phyloP scores from a whole-genome alignment of 37 sponge, comb jelly and placozoan genomes.

The Theonella swinhoei region DNA sequence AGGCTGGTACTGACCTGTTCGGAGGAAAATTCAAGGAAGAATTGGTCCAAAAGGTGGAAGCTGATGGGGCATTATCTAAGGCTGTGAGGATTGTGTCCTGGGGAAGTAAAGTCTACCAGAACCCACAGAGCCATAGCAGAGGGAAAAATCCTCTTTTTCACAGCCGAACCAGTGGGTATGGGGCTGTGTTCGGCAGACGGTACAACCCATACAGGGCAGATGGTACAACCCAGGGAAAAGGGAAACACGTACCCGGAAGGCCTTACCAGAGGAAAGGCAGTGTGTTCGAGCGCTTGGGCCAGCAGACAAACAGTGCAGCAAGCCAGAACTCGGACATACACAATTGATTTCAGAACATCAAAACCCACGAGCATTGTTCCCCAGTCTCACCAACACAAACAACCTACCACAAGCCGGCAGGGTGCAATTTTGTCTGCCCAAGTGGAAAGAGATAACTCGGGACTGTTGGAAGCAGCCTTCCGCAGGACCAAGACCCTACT shows the following conservation, averaged over 20 bases:
- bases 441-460: not conserved
- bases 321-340: not conserved
- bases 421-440: not conserved
- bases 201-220: not conserved
- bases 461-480: constrained; percentile 13
- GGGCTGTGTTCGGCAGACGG: not conserved
- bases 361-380: too few species aligned
- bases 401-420: constrained; percentile 15
- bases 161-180: not conserved
- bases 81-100: not conserved
- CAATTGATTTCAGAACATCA: too few species aligned
- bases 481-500: too few species aligned
- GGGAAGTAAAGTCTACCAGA: not conserved
- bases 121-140: not conserved
- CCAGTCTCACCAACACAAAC: too few species aligned
- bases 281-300: not conserved
- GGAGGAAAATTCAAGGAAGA: not conserved
- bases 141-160: not conserved
- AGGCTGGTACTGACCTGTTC: not conserved
- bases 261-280: not conserved
- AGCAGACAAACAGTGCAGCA: not conserved
- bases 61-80: constrained; percentile 4
- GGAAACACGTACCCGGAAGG: too few species aligned
- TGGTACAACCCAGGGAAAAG: too few species aligned
- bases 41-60: constrained; percentile 18